A percentile compares a stretch with the other conserved stretches of the same genome.
phyloP scores from a whole-genome alignment of 2,888 invertebrate species.

The Timema cristinae region DNA sequence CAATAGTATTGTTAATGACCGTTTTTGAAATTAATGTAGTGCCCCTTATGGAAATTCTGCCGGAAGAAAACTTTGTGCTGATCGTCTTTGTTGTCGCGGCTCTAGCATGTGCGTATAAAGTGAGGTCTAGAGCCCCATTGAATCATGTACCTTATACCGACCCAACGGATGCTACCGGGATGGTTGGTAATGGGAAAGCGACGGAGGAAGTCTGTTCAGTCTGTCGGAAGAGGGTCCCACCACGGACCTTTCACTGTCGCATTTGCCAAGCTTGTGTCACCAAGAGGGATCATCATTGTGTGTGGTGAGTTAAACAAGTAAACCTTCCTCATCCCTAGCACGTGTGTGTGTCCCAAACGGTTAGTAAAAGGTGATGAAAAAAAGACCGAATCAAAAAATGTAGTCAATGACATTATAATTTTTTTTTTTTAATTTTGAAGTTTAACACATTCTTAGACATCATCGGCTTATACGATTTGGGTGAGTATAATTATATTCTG shows the following conservation, averaged over 20 bases:
- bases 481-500: no score
- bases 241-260: conserved; percentile 75
- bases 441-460: no score
- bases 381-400: no score
- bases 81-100: conserved; percentile 50
- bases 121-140: conserved; percentile 38
- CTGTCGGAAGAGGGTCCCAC: conserved; percentile 58
- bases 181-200: conserved; percentile 33
- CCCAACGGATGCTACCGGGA: conserved; percentile 23
- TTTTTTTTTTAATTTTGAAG: no score
- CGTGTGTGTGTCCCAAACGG: no score
- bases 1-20: conserved; percentile 59
- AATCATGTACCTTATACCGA: conserved; percentile 27
- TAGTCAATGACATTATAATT: no score
- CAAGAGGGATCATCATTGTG: conserved; percentile 74
- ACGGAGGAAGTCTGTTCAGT: conserved; percentile 52
- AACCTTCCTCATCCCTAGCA: no score
- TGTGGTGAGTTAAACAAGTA: conserved; percentile 59
- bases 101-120: conserved; percentile 46
- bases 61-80: conserved; percentile 59
- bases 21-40: conserved; percentile 70
- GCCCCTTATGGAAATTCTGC: conserved; percentile 64
- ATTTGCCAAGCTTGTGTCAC: conserved; percentile 78
- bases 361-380: no score
- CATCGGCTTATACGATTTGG: no score